Evolutionary conservation across 2,797 vertebrate species (phyloP).

Genomic region (Distichodus sexfasciatus): DNA sequence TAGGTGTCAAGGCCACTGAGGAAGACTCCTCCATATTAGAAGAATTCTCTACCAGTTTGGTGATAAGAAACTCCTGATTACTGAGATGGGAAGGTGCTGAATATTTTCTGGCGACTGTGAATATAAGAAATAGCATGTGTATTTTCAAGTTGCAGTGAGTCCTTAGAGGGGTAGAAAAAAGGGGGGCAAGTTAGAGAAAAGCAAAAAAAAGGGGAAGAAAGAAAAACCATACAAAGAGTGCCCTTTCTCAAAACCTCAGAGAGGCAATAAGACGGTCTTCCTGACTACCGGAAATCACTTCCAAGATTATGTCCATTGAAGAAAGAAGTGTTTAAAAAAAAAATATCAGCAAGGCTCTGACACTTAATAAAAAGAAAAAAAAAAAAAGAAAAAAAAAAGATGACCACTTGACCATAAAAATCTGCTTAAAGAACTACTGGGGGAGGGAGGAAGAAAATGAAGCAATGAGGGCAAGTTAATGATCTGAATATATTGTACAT

Average conservation of each 20-base stretch:
- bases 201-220: neutral
- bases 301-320: neutral
- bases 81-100: slow-evolving; percentile 12
- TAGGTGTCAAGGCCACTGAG: slow-evolving; percentile 46
- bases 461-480: slow-evolving; percentile 42
- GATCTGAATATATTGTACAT: slow-evolving; percentile 51
- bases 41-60: slow-evolving; percentile 14
- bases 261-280: slow-evolving; percentile 3
- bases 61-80: slow-evolving; percentile 30
- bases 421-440: slow-evolving; percentile 23
- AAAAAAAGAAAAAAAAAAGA: slow-evolving; percentile 22
- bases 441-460: neutral
- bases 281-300: neutral
- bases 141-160: neutral
- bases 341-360: too few relatives aligned
- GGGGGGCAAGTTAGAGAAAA: neutral
- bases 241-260: slow-evolving; percentile 14
- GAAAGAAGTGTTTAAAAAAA: slow-evolving; percentile 37
- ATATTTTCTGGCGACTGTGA: slow-evolving; percentile 37
- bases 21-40: slow-evolving; percentile 23
- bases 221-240: neutral
- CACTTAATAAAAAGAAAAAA: slow-evolving; percentile 34
- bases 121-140: slow-evolving; percentile 23
- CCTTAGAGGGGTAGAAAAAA: neutral
- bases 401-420: slow-evolving; percentile 44